Evolutionary conservation across 2,888 invertebrate genomes (phyloP).

Genomic region (Ernsta delagoae): DNA sequence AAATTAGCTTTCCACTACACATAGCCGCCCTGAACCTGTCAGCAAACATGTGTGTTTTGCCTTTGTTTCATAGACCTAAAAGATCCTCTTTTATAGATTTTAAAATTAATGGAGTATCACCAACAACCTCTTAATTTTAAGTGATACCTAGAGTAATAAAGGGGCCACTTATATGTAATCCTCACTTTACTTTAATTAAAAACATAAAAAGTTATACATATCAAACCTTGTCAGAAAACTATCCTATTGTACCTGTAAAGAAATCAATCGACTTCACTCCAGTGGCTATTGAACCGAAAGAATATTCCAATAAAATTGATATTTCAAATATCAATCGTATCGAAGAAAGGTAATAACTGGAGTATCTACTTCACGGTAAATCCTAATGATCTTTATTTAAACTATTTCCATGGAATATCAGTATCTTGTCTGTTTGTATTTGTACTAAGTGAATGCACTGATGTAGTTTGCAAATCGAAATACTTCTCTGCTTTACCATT

Average conservation of each 20-base stretch:
- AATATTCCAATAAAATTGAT: background rate
- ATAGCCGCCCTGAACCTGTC: conserved; percentile 2
- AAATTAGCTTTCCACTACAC: conserved; percentile 34
- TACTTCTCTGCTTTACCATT: too few species aligned
- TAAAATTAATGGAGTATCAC: too few species aligned
- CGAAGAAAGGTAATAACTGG: background rate
- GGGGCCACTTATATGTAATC: too few species aligned
- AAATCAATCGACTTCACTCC: background rate
- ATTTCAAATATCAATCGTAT: background rate
- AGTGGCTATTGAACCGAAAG: background rate
- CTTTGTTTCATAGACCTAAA: background rate
- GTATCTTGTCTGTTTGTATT: background rate
- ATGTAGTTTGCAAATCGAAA: too few species aligned
- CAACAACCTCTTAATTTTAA: too few species aligned
- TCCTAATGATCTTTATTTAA: background rate
- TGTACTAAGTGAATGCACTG: too few species aligned
- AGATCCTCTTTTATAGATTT: background rate
- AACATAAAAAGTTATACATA: background rate
- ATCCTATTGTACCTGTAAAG: too few species aligned
- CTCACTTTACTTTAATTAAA: too few species aligned
- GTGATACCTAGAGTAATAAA: too few species aligned
- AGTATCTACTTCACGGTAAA: background rate
- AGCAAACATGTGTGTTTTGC: conserved; percentile 13
- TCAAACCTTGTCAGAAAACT: too few species aligned
- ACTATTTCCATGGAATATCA: background rate